Evolutionary conservation across 2,888 invertebrate genomes (phyloP).

Genomic region (Thyatira batis): DNA sequence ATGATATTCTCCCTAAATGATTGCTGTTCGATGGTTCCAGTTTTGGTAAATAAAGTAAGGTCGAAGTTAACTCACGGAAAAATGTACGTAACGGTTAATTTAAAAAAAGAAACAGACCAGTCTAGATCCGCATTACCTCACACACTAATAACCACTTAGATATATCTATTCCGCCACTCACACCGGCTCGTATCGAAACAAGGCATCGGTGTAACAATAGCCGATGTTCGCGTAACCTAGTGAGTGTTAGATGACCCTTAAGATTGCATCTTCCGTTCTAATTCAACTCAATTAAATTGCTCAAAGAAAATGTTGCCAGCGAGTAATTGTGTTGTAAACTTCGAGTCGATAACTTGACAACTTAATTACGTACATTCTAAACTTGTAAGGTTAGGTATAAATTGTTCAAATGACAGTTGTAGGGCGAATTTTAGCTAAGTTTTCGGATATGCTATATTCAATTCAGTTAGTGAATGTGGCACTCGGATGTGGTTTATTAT

Average conservation of each 20-base stretch:
- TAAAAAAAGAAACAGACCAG: background rate
- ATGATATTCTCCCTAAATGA: too few species aligned
- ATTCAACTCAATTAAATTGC: slow-evolving; percentile 27
- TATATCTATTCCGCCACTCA: slow-evolving; percentile 8
- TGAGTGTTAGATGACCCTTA: slow-evolving; percentile 52
- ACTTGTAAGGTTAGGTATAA: background rate
- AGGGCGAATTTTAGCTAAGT: background rate
- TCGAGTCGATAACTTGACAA: slow-evolving; percentile 2
- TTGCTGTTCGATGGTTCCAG: too few species aligned
- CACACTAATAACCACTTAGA: slow-evolving; percentile 18
- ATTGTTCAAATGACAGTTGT: background rate
- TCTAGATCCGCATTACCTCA: background rate
- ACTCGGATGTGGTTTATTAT: background rate
- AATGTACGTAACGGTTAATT: background rate
- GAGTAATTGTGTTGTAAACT: background rate
- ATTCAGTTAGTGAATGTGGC: background rate
- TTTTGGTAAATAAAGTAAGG: too few species aligned
- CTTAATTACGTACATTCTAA: slow-evolving; percentile 2
- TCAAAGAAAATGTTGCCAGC: slow-evolving; percentile 3
- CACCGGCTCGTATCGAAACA: slow-evolving; percentile 21
- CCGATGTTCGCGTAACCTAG: slow-evolving; percentile 41
- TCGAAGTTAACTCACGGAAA: too few species aligned
- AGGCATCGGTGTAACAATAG: slow-evolving; percentile 39
- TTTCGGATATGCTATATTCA: background rate
- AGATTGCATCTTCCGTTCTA: slow-evolving; percentile 50